Evolutionary conservation across 2,797 vertebrate genomes (phyloP).

Genomic region (Remorina albescens): DNA sequence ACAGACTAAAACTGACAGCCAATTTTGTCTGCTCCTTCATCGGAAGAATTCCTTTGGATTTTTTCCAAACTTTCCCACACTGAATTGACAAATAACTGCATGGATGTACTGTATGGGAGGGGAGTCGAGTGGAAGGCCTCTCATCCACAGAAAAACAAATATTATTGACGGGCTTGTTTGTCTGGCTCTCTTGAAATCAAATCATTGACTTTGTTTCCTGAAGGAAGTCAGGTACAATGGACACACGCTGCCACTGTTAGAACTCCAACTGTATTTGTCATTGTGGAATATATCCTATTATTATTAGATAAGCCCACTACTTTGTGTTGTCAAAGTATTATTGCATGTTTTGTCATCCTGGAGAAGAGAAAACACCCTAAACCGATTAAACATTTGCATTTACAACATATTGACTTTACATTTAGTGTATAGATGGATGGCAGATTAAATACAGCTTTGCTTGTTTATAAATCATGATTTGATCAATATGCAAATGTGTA

Average conservation of each 20-base stretch:
- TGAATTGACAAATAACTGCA: constrained; percentile 25
- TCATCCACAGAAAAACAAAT: constrained; percentile 29
- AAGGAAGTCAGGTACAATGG: not conserved
- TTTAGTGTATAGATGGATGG: not conserved
- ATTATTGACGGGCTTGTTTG: constrained; percentile 16
- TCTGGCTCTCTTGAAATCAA: constrained; percentile 20
- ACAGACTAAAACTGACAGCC: constrained; percentile 27
- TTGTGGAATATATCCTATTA: constrained; percentile 1
- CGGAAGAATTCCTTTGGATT: not conserved
- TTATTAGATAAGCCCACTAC: constrained; percentile 3
- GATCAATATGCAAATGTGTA: no score
- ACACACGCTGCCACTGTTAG: not conserved
- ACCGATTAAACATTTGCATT: no score
- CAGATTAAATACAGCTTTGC: no score
- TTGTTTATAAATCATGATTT: no score
- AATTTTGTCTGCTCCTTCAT: no score
- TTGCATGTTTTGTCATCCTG: constrained; percentile 9
- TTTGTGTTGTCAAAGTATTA: constrained; percentile 5
- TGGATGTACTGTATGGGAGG: constrained; percentile 8
- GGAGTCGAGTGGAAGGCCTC: not conserved
- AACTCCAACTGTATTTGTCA: constrained; percentile 9
- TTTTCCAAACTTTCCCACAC: not conserved
- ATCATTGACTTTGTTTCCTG: not conserved
- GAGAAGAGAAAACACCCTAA: constrained; percentile 13
- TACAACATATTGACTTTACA: no score